Evolutionary conservation across 2,113 vertebrate genomes (phyloP).

Genomic region (Dasyurus viverrinus): DNA sequence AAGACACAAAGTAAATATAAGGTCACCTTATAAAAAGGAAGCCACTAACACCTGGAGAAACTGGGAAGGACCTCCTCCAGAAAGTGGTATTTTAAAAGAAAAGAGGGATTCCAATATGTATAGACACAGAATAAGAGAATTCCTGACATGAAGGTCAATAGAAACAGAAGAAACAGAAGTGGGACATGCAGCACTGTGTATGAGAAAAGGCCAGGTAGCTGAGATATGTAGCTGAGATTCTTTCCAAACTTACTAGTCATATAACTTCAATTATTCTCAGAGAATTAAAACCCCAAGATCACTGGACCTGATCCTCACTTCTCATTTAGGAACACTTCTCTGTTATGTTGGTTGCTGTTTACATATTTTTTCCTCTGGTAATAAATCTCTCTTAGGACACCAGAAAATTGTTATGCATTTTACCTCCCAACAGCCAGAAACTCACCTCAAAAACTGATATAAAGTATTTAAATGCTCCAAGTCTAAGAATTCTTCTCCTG

Average conservation of each 20-base stretch:
- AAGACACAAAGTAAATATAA: not conserved
- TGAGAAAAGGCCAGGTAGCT: not conserved
- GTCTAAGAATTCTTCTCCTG: not conserved
- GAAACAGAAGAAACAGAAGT: not conserved
- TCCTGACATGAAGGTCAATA: not conserved
- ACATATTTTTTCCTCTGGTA: not conserved
- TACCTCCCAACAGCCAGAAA: not conserved
- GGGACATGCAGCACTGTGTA: not conserved
- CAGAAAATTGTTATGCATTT: conserved; percentile 22
- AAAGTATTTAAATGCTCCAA: not conserved
- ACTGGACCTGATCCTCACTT: conserved; percentile 37
- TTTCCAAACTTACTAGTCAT: conserved; percentile 52
- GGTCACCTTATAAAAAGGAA: not conserved
- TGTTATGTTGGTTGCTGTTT: conserved; percentile 42
- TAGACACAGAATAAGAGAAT: not conserved
- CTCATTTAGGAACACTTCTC: not conserved
- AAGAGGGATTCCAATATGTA: not conserved
- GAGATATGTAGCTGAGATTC: not conserved
- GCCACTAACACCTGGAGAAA: not conserved
- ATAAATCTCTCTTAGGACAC: not conserved
- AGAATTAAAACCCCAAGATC: conserved; percentile 41
- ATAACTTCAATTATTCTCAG: conserved; percentile 44
- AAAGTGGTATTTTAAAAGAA: not conserved
- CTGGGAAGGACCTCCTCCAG: not conserved
- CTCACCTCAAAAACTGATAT: not conserved